phyloP scores from a whole-genome alignment of 2,797 vertebrate genomes.

The Enteromius mattozi region DNA sequence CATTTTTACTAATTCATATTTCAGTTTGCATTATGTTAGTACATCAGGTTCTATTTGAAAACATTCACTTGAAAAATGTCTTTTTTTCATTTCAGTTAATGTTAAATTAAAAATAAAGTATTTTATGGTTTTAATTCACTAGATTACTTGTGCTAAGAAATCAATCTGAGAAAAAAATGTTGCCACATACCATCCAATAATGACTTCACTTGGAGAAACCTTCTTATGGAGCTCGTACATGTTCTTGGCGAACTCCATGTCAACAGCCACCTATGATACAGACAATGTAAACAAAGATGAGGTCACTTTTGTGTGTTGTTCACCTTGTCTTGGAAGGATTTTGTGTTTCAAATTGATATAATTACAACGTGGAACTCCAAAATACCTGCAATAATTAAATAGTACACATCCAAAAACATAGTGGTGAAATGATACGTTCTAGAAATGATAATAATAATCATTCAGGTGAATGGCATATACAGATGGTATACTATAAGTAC shows the following conservation, averaged over 20 bases:
- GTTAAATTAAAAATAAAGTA: background rate
- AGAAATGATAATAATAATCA: background rate
- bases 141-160: background rate
- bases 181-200: conserved; percentile 88
- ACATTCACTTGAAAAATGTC: background rate
- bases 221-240: conserved; percentile 99
- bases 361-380: background rate
- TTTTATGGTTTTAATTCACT: background rate
- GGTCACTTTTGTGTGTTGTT: background rate
- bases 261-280: conserved; percentile 89
- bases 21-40: background rate
- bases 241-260: conserved; percentile 99
- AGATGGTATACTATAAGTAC: background rate
- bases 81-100: background rate
- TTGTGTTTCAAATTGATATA: too few relatives aligned
- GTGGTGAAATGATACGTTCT: background rate
- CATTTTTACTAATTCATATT: background rate
- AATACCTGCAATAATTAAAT: background rate
- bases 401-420: too few relatives aligned
- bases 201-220: conserved; percentile 94
- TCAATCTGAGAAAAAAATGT: background rate
- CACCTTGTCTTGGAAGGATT: background rate
- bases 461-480: background rate
- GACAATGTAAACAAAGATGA: background rate
- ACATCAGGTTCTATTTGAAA: background rate